Base-by-base conservation (phyloP, 2,113 vertebrate species). In the Atherinomorus stipes region DNA sequence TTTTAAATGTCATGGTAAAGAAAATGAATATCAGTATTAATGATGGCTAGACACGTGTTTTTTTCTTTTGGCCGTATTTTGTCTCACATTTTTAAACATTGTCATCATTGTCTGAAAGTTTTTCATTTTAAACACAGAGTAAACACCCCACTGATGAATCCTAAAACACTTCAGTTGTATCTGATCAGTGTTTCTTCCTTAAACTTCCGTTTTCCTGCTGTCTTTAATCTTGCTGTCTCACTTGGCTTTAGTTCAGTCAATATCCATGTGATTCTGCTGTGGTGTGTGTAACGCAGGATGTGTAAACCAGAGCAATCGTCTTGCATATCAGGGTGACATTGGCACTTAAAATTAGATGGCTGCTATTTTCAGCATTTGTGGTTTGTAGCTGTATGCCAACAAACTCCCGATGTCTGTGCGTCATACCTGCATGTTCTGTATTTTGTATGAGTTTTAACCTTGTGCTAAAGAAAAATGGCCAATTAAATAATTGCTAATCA, bases 271-370 rank as follows among this genome's bases (percentile, higher is more conserved):
- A 62, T 80, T 71, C 23, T 52, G 62, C 45, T 62, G 63, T 38
- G 65, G 4, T 44, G n/a, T 56, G 79, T 70, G 71, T 79, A 66
- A 79, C 69, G 37, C 23, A 18, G 61, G 60, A 71, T 56, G 69
- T 62, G 71, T 60, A 31, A 70, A 66, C 44, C 28, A 42, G 64
- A 37, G 54, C 75, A 42, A 59, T 56, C 52, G 62, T 52, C 71
- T 70, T n/a, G 7, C 15, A 60, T 74, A 69, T 86, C 80, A 23
- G 68, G 73, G 73, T 77, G 78, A 76, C 74, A 64, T 78, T 78
- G 81, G 62, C 66, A 57, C 60, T 69, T 69, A 63, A 76, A 67
- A 81, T 70, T 59, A 56, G 60, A 66, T 40, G 60, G 21, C 6
- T 62, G 71, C 71, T 84, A 81, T 78, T 79, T 81, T 66, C 53